A percentile compares a stretch with the other conserved stretches of the same genome.
Conservation (phyloP, 2,888 invertebrate species). For the Xylocampa areola region DNA sequence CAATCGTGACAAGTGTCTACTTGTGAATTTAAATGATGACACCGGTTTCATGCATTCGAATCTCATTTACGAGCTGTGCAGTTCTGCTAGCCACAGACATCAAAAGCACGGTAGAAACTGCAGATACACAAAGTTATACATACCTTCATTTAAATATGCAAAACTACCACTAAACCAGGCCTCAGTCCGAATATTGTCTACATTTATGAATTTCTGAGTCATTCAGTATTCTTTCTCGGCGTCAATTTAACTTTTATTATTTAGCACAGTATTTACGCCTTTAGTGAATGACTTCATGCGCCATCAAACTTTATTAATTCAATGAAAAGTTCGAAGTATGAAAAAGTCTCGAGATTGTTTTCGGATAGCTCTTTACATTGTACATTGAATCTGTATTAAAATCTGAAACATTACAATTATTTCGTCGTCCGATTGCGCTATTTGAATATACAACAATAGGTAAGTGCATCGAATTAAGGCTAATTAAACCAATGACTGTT, state of each 20-base stretch:
- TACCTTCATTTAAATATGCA: slow-evolving; percentile 56
- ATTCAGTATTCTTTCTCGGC: slow-evolving; percentile 30
- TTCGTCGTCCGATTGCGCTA: slow-evolving; percentile 64
- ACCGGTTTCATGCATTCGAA: not conserved
- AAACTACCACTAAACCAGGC: slow-evolving; percentile 33
- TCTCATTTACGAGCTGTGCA: slow-evolving; percentile 1
- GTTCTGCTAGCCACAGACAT: slow-evolving; percentile 27
- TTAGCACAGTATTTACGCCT: slow-evolving; percentile 36
- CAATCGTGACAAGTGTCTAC: not conserved
- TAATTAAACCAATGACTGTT: slow-evolving; percentile 82
- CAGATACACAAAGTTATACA: slow-evolving; percentile 19
- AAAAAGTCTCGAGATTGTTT: slow-evolving; percentile 20
- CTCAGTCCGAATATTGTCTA: slow-evolving; percentile 40
- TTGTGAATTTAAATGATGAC: slow-evolving; percentile 16
- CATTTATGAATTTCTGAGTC: slow-evolving; percentile 48
- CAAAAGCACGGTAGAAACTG: slow-evolving; percentile 17
- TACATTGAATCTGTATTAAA: slow-evolving; percentile 49
- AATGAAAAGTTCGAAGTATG: not conserved
- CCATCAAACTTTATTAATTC: slow-evolving; percentile 34
- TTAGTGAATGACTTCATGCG: slow-evolving; percentile 24
- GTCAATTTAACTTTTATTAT: slow-evolving; percentile 35
- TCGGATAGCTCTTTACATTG: slow-evolving; percentile 11
- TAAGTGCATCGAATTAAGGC: slow-evolving; percentile 82
- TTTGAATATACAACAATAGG: slow-evolving; percentile 68
- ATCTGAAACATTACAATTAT: slow-evolving; percentile 59